Conservation (phyloP, 2,888 invertebrate species). For the Actias luna region DNA sequence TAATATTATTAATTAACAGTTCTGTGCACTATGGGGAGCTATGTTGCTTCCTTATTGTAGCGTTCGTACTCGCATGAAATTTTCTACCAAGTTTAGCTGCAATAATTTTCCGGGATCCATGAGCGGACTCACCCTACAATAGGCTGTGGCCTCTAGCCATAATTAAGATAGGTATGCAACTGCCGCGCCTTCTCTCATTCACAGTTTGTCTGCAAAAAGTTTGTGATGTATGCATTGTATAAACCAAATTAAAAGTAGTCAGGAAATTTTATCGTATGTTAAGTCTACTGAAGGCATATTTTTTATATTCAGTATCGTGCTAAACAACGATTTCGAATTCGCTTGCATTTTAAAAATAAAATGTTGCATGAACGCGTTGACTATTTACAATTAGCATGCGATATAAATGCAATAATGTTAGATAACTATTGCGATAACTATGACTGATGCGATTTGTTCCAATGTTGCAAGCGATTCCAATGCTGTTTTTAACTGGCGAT, state of each 20-base stretch:
- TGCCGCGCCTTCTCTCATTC: conserved; percentile 16
- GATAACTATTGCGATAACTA: too few species aligned
- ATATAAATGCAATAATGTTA: background rate
- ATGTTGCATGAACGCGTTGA: background rate
- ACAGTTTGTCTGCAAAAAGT: conserved; percentile 12
- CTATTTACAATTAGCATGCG: background rate
- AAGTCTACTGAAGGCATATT: background rate
- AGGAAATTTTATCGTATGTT: background rate
- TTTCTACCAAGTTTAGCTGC: conserved; percentile 55
- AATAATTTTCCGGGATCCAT: conserved; percentile 70
- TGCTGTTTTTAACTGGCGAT: too few species aligned
- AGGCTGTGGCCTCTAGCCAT: conserved; percentile 36
- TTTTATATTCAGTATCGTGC: background rate
- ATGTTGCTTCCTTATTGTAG: conserved; percentile 3
- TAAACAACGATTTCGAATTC: background rate
- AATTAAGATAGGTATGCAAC: conserved; percentile 30
- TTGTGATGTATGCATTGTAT: conserved; percentile 14
- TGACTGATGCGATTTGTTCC: too few species aligned
- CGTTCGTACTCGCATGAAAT: conserved; percentile 34
- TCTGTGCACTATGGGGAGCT: conserved; percentile 3
- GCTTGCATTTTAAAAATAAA: background rate
- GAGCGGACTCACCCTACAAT: conserved; percentile 51
- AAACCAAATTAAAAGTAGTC: background rate
- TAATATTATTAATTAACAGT: conserved; percentile 3
- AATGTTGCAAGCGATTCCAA: too few species aligned